These are phyloP conservation scores for Pseudomyrmex gracilis DNA, from an alignment of 1,140 invertebrate species.

Conservation along the genomic window DNA sequence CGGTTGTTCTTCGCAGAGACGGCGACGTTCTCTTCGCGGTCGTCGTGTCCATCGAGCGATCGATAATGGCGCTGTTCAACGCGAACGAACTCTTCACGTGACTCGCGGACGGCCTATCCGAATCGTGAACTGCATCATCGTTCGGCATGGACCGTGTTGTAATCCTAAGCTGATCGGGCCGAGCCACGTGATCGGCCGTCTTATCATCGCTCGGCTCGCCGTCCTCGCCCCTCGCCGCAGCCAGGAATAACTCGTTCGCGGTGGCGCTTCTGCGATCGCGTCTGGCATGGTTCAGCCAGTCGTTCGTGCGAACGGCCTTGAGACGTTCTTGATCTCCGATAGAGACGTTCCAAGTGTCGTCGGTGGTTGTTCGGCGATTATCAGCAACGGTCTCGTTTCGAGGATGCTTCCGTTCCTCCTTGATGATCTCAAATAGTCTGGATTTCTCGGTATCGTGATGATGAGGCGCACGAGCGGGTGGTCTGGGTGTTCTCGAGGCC, in stretches of 20 bases:
- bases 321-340: conserved; percentile 77
- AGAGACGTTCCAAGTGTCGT: neutral
- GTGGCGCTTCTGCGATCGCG: conserved; percentile 55
- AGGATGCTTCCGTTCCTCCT: conserved; percentile 78
- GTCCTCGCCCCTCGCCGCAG: conserved; percentile 23
- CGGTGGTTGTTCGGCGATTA: neutral
- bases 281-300: conserved; percentile 86
- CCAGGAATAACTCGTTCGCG: conserved; percentile 43
- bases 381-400: neutral
- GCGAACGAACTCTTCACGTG: conserved; percentile 75
- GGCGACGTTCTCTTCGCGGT: conserved; percentile 45
- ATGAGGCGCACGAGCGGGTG: neutral
- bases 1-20: conserved; percentile 51
- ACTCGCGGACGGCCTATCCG: conserved; percentile 64
- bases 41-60: conserved; percentile 68
- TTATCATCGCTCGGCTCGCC: conserved; percentile 48
- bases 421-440: conserved; percentile 86
- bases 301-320: conserved; percentile 83
- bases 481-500: neutral
- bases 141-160: conserved; percentile 15
- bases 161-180: conserved; percentile 30
- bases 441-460: conserved; percentile 18
- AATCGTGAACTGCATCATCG: conserved; percentile 41
- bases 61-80: conserved; percentile 80
- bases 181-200: conserved; percentile 20